These are phyloP conservation scores for Protaetia brevitarsis DNA, from an alignment of 1,140 invertebrate genomes.

Conservation along the genomic window DNA sequence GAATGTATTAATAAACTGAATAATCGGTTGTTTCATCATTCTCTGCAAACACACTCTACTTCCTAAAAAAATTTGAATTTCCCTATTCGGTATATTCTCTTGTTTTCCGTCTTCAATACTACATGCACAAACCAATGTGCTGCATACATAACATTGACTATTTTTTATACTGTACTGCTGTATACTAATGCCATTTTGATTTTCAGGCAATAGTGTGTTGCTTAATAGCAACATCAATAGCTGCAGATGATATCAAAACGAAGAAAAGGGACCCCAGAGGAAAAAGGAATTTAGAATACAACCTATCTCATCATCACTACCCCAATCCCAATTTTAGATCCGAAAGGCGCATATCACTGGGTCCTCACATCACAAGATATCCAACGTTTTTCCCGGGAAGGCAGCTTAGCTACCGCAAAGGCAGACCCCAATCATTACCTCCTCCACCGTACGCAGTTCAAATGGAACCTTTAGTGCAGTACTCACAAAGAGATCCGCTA, in stretches of 20 bases:
- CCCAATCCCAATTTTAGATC: conserved; percentile 53
- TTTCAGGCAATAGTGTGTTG: conserved; percentile 41
- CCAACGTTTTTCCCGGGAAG: conserved; percentile 42
- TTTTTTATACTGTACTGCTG: background rate
- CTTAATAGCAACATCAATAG: conserved; percentile 31
- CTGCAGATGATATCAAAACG: conserved; percentile 48
- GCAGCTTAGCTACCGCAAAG: conserved; percentile 49
- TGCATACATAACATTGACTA: background rate
- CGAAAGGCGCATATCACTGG: conserved; percentile 47
- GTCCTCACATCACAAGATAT: conserved; percentile 35
- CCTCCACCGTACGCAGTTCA: conserved; percentile 71
- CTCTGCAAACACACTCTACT: background rate
- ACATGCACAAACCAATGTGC: too few species aligned
- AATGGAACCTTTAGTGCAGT: conserved; percentile 76
- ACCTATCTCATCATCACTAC: conserved; percentile 49
- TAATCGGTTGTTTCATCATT: background rate
- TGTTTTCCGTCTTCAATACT: background rate
- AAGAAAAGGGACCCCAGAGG: conserved; percentile 52
- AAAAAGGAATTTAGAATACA: conserved; percentile 56
- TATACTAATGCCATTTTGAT: background rate
- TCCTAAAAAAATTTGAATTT: too few species aligned
- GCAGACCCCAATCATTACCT: conserved; percentile 50
- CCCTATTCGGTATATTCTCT: background rate
- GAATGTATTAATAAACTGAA: too few species aligned
- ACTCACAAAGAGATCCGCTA: conserved; percentile 72